Percentiles rank a stretch among this genome's conserved stretches.
These are phyloP conservation scores for Leptura quadrifasciata DNA, from an alignment of 2,888 invertebrate genomes.

Conservation along the genomic window DNA sequence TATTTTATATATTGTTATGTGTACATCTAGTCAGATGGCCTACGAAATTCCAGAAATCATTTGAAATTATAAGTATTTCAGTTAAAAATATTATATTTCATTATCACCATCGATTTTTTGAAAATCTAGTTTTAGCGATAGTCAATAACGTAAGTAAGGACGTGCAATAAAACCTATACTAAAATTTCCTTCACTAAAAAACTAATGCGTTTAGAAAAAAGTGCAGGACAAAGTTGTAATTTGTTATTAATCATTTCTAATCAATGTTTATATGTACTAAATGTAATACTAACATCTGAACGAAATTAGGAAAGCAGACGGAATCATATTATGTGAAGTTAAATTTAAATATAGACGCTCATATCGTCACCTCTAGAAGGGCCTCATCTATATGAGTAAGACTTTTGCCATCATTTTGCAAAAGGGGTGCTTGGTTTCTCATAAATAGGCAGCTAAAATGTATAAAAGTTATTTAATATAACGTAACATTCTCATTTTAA, in stretches of 20 bases:
- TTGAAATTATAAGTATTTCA: background rate
- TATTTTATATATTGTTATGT: slow-evolving; percentile 74
- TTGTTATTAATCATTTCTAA: background rate
- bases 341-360: background rate
- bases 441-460: too few species aligned
- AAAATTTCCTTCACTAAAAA: background rate
- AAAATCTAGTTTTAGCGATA: background rate
- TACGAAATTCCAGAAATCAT: slow-evolving; percentile 6
- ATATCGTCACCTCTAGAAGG: background rate
- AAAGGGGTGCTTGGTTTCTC: too few species aligned
- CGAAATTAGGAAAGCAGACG: background rate
- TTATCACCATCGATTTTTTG: background rate
- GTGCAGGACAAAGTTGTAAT: background rate
- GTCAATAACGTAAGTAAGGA: slow-evolving; percentile 9
- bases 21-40: slow-evolving; percentile 53
- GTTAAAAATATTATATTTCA: background rate
- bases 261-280: background rate
- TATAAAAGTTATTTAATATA: too few species aligned
- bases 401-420: too few species aligned
- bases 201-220: background rate
- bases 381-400: too few species aligned
- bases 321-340: background rate
- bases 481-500: too few species aligned
- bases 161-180: slow-evolving; percentile 20
- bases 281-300: background rate